Evolutionary conservation across 2,113 vertebrate species (phyloP).

Genomic region (Benthochromis sp.): DNA sequence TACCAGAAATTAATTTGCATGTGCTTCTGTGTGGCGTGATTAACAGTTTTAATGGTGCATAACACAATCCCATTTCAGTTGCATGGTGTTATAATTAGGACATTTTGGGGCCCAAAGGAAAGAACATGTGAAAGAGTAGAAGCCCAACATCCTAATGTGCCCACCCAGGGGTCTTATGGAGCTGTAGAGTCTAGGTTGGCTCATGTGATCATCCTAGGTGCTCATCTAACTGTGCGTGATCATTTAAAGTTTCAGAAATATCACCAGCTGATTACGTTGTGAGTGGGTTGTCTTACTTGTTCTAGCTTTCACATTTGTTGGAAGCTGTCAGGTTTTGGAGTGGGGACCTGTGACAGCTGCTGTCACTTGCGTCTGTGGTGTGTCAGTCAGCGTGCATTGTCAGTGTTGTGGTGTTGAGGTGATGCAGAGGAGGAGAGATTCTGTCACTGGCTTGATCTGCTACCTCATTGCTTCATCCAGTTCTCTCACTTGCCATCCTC

Average conservation of each 20-base stretch:
- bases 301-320: not conserved
- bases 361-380: slow-evolving; percentile 2
- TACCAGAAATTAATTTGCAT: slow-evolving; percentile 1
- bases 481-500: not conserved
- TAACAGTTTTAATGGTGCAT: slow-evolving; percentile 18
- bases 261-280: not conserved
- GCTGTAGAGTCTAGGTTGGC: not conserved
- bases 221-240: not conserved
- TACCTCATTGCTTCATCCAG: slow-evolving; percentile 19
- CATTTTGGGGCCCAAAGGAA: not conserved
- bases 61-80: slow-evolving; percentile 21
- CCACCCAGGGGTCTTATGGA: not conserved
- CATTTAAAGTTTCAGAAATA: not conserved
- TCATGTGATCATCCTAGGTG: not conserved
- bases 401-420: slow-evolving; percentile 15
- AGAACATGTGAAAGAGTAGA: slow-evolving; percentile 10
- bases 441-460: slow-evolving; percentile 32
- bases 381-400: slow-evolving; percentile 13
- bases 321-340: not conserved
- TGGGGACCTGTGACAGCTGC: slow-evolving; percentile 14
- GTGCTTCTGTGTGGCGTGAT: slow-evolving; percentile 8
- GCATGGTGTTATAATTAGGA: not conserved
- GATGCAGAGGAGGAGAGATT: slow-evolving; percentile 31
- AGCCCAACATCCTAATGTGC: slow-evolving; percentile 7
- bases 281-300: slow-evolving; percentile 2